phyloP scores from a whole-genome alignment of 2,888 invertebrate species.

The Plagodis dolabraria region DNA sequence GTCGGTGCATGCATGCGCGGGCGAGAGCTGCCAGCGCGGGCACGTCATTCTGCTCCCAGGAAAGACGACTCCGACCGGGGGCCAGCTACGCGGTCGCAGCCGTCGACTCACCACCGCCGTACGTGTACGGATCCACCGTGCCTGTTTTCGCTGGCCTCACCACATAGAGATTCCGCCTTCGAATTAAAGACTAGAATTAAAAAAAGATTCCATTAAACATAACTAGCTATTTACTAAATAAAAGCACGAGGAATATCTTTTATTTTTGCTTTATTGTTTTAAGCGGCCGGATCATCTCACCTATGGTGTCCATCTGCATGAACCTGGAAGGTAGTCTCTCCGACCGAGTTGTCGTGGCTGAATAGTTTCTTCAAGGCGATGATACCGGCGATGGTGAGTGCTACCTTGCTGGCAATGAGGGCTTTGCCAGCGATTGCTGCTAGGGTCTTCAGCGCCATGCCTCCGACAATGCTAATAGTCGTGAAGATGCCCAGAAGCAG shows the following conservation, averaged over 20 bases:
- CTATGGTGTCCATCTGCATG: constrained; percentile 88
- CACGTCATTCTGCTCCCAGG: constrained; percentile 1
- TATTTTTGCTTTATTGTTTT: not conserved
- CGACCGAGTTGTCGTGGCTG: constrained; percentile 86
- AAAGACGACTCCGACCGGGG: constrained; percentile 24
- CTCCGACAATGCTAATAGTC: constrained; percentile 88
- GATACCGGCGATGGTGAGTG: constrained; percentile 89
- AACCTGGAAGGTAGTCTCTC: constrained; percentile 88
- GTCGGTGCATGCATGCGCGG: constrained; percentile 4
- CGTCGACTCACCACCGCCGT: constrained; percentile 79
- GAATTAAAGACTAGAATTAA: constrained; percentile 84
- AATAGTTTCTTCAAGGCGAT: constrained; percentile 90
- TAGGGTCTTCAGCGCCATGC: constrained; percentile 88
- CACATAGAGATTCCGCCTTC: constrained; percentile 86
- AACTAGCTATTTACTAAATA: not conserved
- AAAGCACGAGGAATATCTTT: not conserved
- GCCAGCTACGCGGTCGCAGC: constrained; percentile 59
- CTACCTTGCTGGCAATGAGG: constrained; percentile 89
- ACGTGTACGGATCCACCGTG: constrained; percentile 85
- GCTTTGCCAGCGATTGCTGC: constrained; percentile 90
- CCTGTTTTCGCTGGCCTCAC: constrained; percentile 84
- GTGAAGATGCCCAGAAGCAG: constrained; percentile 86
- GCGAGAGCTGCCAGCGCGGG: constrained; percentile 13
- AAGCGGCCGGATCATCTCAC: constrained; percentile 50
- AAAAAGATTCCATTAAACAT: constrained; percentile 52